phyloP scores from a whole-genome alignment of 2,888 invertebrate genomes.

The Tachystola acroxantha region DNA sequence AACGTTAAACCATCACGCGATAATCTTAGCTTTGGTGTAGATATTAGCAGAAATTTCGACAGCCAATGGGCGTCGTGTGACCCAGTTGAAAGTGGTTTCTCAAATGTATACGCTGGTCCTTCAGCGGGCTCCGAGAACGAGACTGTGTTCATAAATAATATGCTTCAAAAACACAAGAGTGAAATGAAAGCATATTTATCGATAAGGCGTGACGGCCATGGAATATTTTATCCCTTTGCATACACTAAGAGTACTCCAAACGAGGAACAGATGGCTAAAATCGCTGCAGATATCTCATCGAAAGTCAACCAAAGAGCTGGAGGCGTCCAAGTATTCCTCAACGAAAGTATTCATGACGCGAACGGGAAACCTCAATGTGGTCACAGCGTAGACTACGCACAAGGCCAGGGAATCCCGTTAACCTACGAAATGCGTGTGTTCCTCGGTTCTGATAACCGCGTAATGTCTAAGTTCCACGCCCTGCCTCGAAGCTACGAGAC shows the following conservation, averaged over 20 bases:
- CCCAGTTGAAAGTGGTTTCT: conserved; percentile 29
- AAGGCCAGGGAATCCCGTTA: conserved; percentile 31
- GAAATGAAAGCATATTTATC: conserved; percentile 82
- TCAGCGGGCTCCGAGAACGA: conserved; percentile 81
- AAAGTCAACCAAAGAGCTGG: conserved; percentile 52
- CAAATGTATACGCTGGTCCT: conserved; percentile 74
- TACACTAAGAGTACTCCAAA: conserved; percentile 37
- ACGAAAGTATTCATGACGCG: conserved; percentile 39
- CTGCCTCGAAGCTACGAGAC: conserved; percentile 47
- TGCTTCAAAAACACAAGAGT: conserved; percentile 65
- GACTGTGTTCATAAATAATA: conserved; percentile 75
- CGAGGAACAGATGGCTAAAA: conserved; percentile 18
- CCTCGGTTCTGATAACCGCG: conserved; percentile 34
- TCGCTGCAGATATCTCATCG: conserved; percentile 38
- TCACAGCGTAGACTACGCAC: conserved; percentile 59
- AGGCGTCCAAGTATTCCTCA: conserved; percentile 41
- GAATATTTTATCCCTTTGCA: conserved; percentile 81
- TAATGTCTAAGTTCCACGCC: conserved; percentile 49
- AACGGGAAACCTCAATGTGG: conserved; percentile 51
- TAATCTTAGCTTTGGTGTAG: conserved; percentile 43
- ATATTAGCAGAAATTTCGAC: conserved; percentile 58
- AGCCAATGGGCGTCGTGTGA: conserved; percentile 43
- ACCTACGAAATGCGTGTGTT: conserved; percentile 63
- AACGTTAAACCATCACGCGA: conserved; percentile 35
- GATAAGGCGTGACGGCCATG: conserved; percentile 84